These are phyloP conservation scores for Trachythela sp. DNA, from an alignment of 64 coral and sea anemone species.

Conservation along the genomic window DNA sequence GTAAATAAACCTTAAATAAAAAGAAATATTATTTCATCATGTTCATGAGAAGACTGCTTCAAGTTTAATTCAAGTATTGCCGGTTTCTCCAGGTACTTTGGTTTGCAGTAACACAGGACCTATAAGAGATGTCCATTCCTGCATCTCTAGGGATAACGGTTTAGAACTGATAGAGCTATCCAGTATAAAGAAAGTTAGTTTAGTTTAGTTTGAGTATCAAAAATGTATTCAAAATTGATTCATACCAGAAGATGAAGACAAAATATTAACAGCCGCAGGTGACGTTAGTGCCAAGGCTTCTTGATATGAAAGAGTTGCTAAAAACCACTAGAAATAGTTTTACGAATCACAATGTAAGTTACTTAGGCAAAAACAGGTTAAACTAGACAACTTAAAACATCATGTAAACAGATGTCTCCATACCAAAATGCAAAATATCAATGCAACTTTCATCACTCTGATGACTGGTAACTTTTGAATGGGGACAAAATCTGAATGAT, in stretches of 20 bases:
- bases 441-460: conserved; percentile 63
- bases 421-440: conserved; percentile 91
- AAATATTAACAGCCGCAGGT: conserved; percentile 89
- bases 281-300: conserved; percentile 78
- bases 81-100: too few species aligned
- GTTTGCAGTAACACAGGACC: too few species aligned
- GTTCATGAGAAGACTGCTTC: too few species aligned
- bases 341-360: too few species aligned
- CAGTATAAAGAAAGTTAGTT: too few species aligned
- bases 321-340: conserved; percentile 65
- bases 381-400: not conserved
- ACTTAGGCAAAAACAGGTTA: too few species aligned
- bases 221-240: not conserved
- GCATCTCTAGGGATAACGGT: not conserved
- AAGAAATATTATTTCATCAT: too few species aligned
- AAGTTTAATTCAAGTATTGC: too few species aligned
- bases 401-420: not conserved
- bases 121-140: not conserved
- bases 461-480: conserved; percentile 46
- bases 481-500: not conserved
- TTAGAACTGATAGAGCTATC: too few species aligned
- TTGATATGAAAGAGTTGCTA: conserved; percentile 76
- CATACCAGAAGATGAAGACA: conserved; percentile 87
- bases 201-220: too few species aligned
- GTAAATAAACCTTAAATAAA: conserved; percentile 73